Conservation (phyloP, 64 coral and sea anemone genomes). For the Montipora cactus region DNA sequence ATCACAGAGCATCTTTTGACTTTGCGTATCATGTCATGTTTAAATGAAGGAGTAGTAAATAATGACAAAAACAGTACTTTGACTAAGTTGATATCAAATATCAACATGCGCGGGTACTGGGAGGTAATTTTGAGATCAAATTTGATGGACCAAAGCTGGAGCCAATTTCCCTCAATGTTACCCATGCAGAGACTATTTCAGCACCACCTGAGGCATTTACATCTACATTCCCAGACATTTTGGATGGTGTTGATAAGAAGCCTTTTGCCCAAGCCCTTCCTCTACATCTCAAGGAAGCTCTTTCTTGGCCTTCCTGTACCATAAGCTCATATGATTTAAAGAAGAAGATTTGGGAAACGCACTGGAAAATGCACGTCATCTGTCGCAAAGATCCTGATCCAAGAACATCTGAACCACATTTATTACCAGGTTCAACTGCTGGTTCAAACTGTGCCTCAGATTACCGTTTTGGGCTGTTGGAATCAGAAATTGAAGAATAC, state of each 20-base stretch:
- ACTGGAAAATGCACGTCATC: constrained; percentile 69
- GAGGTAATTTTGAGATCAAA: constrained; percentile 60
- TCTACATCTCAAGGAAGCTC: background rate
- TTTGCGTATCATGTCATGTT: constrained; percentile 72
- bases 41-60: constrained; percentile 51
- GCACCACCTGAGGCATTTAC: constrained; percentile 57
- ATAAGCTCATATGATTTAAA: constrained; percentile 62
- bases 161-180: constrained; percentile 63
- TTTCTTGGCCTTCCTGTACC: constrained; percentile 24
- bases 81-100: constrained; percentile 54
- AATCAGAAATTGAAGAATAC: constrained; percentile 42
- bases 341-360: constrained; percentile 70
- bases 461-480: constrained; percentile 70
- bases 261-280: constrained; percentile 27
- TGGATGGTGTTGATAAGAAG: constrained; percentile 54
- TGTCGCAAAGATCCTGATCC: constrained; percentile 79
- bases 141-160: constrained; percentile 78
- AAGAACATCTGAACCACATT: constrained; percentile 14
- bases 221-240: constrained; percentile 28
- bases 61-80: constrained; percentile 53
- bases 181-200: constrained; percentile 65
- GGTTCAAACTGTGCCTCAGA: constrained; percentile 52
- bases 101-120: constrained; percentile 60
- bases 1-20: constrained; percentile 69
- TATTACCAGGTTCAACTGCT: constrained; percentile 24